Percentiles rank a stretch among this genome's conserved stretches.
Conservation (phyloP, 2,888 invertebrate genomes). For the Aphidius colemani region DNA sequence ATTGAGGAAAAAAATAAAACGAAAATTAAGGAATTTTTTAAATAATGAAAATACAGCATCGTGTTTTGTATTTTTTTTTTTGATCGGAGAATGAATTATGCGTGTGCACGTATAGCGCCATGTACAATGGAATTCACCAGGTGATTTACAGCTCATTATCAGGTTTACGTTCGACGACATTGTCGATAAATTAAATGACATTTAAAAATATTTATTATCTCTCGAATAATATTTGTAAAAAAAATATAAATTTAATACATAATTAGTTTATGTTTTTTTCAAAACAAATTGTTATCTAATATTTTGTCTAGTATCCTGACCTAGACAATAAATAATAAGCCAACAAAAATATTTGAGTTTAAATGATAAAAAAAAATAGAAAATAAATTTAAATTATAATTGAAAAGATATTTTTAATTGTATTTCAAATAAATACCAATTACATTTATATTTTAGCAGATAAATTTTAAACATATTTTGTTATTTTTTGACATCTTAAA, state of each 20-base stretch:
- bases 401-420: too few species aligned
- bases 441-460: too few species aligned
- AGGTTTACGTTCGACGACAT: slow-evolving; percentile 45
- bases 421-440: too few species aligned
- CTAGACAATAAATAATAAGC: background rate
- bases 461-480: too few species aligned
- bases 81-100: slow-evolving; percentile 24
- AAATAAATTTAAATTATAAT: too few species aligned
- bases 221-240: background rate
- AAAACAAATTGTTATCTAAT: background rate
- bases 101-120: slow-evolving; percentile 21
- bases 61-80: slow-evolving; percentile 27
- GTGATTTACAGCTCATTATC: slow-evolving; percentile 59
- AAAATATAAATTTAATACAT: background rate
- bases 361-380: too few species aligned
- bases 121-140: slow-evolving; percentile 38
- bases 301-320: background rate
- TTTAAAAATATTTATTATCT: slow-evolving; percentile 3
- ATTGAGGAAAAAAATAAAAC: slow-evolving; percentile 20
- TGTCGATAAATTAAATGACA: slow-evolving; percentile 9
- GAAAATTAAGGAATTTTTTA: slow-evolving; percentile 35
- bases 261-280: background rate
- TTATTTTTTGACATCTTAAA: too few species aligned
- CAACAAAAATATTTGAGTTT: too few species aligned
- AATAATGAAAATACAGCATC: slow-evolving; percentile 14